Base-by-base conservation (phyloP, 2,888 invertebrate species). In the Coenonympha glycerion region DNA sequence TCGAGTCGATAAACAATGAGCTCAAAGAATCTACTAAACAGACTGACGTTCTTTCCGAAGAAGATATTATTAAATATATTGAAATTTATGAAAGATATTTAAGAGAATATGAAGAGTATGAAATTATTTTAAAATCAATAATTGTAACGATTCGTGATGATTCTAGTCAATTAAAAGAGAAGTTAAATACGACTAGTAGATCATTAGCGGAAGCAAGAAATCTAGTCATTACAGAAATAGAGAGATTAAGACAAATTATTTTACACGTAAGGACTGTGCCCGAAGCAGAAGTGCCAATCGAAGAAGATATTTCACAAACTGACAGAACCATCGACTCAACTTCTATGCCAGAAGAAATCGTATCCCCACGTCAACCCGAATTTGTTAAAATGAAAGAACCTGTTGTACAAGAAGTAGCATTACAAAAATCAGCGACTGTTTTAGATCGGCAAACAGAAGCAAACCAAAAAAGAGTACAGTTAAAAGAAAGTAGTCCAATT, bases 341-440 rank as follows among this genome's bases (percentile, higher is more conserved):
- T 39, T 91, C 92, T 47, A 92, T 92, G 91, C 92, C 92, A 1
- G 91, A 92, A 71, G 92, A 92, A 75, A 89, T 91, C 63, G 86
- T 88, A 15, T 74, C 78, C 21, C 79, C 81, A 8, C 73, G 74
- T 62, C 73, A 75, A 56, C 60, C 55, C 16, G 68, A 71, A 52
- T 57, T 66, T 22, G 57, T 65, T 2, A 62, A 11, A 50, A 37
- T 57, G 1, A 61, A 67, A 57, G 65, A 67, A 51, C 60, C 64
- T 50, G 3, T 53, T 13, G 30, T 51, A 6, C 58, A 65, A 41
- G 70, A 69, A 13, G 11, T 40, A 2, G 4, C 15, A 3, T 15
- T 15, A 44, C 28, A 22, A 19, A 36, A 31, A 34, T 41, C 28
- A 6, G 28, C 18, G 19, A 28, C 3, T 3, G 8, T 11, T 4